phyloP scores from a whole-genome alignment of 2,797 vertebrate species.

The Odontamblyopus lacepedii region DNA sequence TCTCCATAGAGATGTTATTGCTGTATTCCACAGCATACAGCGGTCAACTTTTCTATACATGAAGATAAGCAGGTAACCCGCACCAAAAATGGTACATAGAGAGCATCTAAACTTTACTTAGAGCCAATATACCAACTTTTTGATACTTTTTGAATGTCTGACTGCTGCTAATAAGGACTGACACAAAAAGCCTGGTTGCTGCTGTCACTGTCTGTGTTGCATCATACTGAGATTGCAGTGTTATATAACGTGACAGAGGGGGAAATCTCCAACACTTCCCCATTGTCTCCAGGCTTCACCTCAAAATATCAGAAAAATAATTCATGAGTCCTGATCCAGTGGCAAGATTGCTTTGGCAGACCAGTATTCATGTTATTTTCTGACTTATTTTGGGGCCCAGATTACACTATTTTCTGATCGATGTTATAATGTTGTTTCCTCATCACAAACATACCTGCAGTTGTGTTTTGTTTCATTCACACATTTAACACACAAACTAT shows the following conservation, averaged over 20 bases:
- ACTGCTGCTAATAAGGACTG: constrained; percentile 7
- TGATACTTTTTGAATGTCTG: neutral
- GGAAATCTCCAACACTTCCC: constrained; percentile 3
- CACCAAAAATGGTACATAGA: too few species aligned
- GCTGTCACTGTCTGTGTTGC: constrained; percentile 44
- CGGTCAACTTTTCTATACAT: too few species aligned
- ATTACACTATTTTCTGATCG: too few species aligned
- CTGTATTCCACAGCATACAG: too few species aligned
- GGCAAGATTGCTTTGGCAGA: neutral
- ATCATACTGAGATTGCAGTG: constrained; percentile 43
- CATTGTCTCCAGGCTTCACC: constrained; percentile 3
- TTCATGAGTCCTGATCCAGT: neutral
- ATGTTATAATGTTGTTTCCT: too few species aligned
- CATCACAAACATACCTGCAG: too few species aligned
- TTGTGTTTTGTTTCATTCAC: too few species aligned
- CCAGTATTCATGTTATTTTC: neutral
- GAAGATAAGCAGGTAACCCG: too few species aligned
- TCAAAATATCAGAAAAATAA: constrained; percentile 2
- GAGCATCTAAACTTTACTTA: too few species aligned
- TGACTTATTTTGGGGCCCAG: neutral
- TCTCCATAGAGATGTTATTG: too few species aligned
- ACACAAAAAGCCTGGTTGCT: constrained; percentile 27
- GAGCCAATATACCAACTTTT: neutral
- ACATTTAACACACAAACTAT: too few species aligned
- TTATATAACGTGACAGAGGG: constrained; percentile 26